Evolutionary conservation across 2,797 vertebrate genomes (phyloP).

Genomic region (Chrosomus eos): DNA sequence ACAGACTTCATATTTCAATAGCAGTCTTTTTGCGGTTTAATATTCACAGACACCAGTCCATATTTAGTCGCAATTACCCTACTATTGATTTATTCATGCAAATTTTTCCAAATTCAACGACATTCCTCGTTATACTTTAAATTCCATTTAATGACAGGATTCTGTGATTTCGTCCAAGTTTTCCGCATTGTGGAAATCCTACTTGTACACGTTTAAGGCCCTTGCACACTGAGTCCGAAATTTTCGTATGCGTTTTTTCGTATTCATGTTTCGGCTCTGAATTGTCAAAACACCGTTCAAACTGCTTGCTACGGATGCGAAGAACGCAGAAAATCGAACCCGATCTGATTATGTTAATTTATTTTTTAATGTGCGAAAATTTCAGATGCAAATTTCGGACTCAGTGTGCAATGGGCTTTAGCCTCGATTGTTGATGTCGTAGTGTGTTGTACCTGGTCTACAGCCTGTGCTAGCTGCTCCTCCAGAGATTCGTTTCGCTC

Average conservation of each 20-base stretch:
- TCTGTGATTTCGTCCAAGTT: not conserved
- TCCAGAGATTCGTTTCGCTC: conserved; percentile 93
- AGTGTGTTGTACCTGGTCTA: conserved; percentile 85
- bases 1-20: not conserved
- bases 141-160: not conserved
- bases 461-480: conserved; percentile 89
- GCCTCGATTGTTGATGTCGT: not conserved
- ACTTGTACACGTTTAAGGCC: not conserved
- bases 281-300: too few species aligned
- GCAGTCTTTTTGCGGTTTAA: not conserved
- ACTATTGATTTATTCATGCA: not conserved
- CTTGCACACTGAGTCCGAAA: too few species aligned
- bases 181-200: not conserved
- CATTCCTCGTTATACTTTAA: not conserved
- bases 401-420: too few species aligned
- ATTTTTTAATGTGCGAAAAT: too few species aligned
- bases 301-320: too few species aligned
- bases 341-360: too few species aligned
- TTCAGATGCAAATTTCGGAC: too few species aligned
- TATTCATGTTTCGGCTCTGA: too few species aligned
- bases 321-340: too few species aligned
- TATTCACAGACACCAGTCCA: not conserved
- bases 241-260: too few species aligned
- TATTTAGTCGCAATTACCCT: not conserved
- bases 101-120: not conserved